Percentiles rank a stretch among this genome's conserved stretches.
Conservation (phyloP, 2,797 vertebrate genomes). For the Typhlichthys eigenmanni region DNA sequence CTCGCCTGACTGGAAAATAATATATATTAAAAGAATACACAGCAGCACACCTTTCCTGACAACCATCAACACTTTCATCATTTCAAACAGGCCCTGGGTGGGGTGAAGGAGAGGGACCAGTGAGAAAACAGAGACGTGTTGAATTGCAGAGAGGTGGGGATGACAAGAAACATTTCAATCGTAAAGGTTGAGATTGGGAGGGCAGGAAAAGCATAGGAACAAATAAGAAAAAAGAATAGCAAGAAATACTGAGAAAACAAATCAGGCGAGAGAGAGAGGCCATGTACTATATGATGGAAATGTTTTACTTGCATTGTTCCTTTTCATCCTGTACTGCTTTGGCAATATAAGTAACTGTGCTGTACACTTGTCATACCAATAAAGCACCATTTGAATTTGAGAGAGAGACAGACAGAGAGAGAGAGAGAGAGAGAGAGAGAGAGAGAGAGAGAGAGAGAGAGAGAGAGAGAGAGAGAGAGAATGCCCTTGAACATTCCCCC, state of each 20-base stretch:
- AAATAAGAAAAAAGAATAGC: background rate
- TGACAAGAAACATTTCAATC: too few species aligned
- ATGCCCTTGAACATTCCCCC: conserved; percentile 63
- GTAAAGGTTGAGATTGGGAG: background rate
- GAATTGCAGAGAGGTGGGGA: background rate
- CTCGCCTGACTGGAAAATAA: too few species aligned
- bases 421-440: conserved; percentile 16
- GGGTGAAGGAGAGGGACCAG: conserved; percentile 3
- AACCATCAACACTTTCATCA: conserved; percentile 16
- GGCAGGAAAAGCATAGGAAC: background rate
- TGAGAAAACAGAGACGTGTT: background rate
- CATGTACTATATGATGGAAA: too few species aligned
- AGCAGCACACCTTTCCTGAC: background rate
- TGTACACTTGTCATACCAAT: too few species aligned
- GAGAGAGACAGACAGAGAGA: conserved; percentile 11
- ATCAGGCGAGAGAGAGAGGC: conserved; percentile 3
- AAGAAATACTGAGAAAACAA: background rate
- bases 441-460: conserved; percentile 12
- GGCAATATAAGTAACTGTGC: too few species aligned
- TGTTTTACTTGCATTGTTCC: too few species aligned
- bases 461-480: conserved; percentile 28
- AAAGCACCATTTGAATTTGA: too few species aligned
- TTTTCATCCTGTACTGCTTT: too few species aligned
- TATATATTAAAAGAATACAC: too few species aligned
- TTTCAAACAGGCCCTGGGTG: conserved; percentile 10